phyloP scores from a whole-genome alignment of 2,888 invertebrate species.

The Rhagonycha fulva region DNA sequence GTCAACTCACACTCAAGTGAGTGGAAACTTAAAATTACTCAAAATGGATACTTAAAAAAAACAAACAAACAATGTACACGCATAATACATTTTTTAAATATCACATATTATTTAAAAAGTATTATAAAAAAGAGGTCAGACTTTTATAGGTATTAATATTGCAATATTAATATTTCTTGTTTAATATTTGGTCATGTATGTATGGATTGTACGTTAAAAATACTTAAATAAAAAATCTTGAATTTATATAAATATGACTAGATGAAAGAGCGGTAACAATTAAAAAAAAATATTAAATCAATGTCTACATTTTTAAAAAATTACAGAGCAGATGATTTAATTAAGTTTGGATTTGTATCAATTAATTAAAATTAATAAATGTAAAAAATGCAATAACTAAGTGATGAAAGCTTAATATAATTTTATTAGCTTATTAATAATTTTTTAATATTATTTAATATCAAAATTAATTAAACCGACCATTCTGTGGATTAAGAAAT shows the following conservation, averaged over 20 bases:
- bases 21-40: background rate
- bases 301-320: background rate
- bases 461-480: background rate
- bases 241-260: slow-evolving; percentile 20
- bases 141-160: slow-evolving; percentile 42
- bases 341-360: background rate
- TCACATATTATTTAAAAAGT: slow-evolving; percentile 47
- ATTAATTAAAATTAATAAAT: background rate
- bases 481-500: background rate
- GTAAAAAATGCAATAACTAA: background rate
- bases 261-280: slow-evolving; percentile 23
- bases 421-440: too few species aligned
- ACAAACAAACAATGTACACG: slow-evolving; percentile 30
- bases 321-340: background rate
- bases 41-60: background rate
- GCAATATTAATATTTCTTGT: slow-evolving; percentile 41
- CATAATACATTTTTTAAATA: slow-evolving; percentile 41
- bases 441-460: background rate
- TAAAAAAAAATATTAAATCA: background rate
- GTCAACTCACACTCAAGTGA: background rate
- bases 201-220: slow-evolving; percentile 40
- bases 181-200: slow-evolving; percentile 41
- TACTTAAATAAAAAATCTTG: slow-evolving; percentile 1
- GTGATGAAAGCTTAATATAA: background rate
- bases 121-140: slow-evolving; percentile 47